Conservation (phyloP, 2,113 vertebrate species). For the Albula glossodonta region DNA sequence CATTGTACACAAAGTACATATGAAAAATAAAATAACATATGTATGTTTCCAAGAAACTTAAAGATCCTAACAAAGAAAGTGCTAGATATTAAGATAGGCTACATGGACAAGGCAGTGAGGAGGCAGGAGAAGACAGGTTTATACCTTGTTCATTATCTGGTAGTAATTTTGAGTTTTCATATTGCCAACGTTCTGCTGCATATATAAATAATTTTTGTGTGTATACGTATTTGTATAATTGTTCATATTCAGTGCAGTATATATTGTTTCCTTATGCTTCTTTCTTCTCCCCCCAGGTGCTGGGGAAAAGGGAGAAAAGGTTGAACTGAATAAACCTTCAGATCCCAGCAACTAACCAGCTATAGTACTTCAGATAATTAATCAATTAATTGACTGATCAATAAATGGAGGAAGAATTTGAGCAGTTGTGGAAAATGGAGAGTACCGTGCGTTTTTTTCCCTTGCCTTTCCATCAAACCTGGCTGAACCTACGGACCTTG, state of each 20-base stretch:
- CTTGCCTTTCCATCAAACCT: conserved; percentile 23
- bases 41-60: too few relatives aligned
- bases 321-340: neutral
- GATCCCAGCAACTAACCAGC: neutral
- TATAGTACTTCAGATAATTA: neutral
- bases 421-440: conserved; percentile 29
- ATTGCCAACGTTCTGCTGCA: too few relatives aligned
- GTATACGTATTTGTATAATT: too few relatives aligned
- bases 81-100: too few relatives aligned
- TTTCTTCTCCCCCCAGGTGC: neutral
- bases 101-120: too few relatives aligned
- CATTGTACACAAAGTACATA: too few relatives aligned
- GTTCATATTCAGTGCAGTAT: neutral
- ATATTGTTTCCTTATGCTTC: neutral
- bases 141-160: too few relatives aligned
- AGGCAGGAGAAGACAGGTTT: too few relatives aligned
- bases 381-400: neutral
- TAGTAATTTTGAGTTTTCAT: too few relatives aligned
- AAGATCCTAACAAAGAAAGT: too few relatives aligned
- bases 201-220: too few relatives aligned
- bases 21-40: too few relatives aligned
- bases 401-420: neutral
- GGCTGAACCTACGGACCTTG: conserved; percentile 46
- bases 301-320: neutral
- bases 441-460: conserved; percentile 25